These are phyloP conservation scores for Anarrhichthys ocellatus DNA, from an alignment of 2,113 vertebrate genomes.

Conservation along the genomic window DNA sequence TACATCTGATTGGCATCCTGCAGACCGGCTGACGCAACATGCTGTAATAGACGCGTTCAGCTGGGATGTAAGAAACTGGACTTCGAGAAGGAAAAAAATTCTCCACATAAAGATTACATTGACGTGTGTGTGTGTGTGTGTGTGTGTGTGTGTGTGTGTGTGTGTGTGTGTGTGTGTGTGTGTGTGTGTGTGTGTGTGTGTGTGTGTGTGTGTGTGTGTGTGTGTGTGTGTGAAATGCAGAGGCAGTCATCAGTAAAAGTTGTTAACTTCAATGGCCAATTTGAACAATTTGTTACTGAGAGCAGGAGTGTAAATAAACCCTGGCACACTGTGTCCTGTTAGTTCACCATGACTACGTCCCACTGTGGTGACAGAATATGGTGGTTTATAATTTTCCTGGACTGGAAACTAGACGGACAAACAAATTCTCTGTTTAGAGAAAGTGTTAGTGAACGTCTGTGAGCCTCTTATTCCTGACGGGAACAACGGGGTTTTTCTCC, in stretches of 20 bases:
- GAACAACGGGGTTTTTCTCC: not conserved
- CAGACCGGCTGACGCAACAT: conserved; percentile 27
- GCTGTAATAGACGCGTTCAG: conserved; percentile 21
- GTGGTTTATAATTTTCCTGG: conserved; percentile 38
- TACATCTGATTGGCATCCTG: not conserved
- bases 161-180: not conserved
- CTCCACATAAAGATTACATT: not conserved
- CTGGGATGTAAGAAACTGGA: conserved; percentile 1
- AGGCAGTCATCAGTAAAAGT: not conserved
- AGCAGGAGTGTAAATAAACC: not conserved
- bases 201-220: not conserved
- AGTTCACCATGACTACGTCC: not conserved
- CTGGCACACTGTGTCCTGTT: not conserved
- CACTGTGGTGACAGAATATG: conserved; percentile 9
- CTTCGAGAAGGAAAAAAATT: conserved; percentile 8
- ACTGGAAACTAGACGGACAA: conserved; percentile 12
- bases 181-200: too few relatives aligned
- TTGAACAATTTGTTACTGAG: not conserved
- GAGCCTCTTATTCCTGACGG: not conserved
- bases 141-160: not conserved
- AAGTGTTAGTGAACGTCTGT: not conserved
- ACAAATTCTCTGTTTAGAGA: conserved; percentile 8
- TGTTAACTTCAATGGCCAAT: not conserved
- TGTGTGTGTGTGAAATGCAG: not conserved
- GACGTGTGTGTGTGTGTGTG: not conserved